These are phyloP conservation scores for Echeneis naucrates DNA, from an alignment of 2,797 vertebrate genomes.

Conservation along the genomic window DNA sequence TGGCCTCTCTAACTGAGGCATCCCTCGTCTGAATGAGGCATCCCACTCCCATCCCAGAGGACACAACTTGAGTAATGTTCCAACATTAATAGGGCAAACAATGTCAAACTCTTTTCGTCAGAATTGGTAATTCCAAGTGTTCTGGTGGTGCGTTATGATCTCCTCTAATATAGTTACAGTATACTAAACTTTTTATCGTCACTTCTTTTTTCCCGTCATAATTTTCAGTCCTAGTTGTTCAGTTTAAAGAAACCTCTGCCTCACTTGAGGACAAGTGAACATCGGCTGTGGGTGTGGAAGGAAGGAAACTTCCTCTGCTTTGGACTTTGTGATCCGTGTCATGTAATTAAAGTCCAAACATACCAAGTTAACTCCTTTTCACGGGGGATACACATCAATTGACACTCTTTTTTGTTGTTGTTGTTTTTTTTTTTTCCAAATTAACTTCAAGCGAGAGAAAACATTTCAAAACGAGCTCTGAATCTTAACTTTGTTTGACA, in stretches of 20 bases:
- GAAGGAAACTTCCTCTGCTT: slow-evolving; percentile 66
- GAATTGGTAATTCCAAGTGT: slow-evolving; percentile 46
- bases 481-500: slow-evolving; percentile 50
- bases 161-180: slow-evolving; percentile 3
- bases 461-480: slow-evolving; percentile 82
- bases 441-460: neutral
- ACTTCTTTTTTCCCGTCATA: neutral
- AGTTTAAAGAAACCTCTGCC: neutral
- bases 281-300: slow-evolving; percentile 51
- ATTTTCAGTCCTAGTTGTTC: neutral
- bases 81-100: slow-evolving; percentile 71
- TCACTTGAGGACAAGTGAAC: slow-evolving; percentile 43
- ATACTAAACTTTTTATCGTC: neutral
- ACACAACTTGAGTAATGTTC: slow-evolving; percentile 71
- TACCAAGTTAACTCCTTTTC: slow-evolving; percentile 54
- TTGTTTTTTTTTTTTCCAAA: no score
- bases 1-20: slow-evolving; percentile 54
- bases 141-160: slow-evolving; percentile 29
- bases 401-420: slow-evolving; percentile 73
- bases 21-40: slow-evolving; percentile 55
- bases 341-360: slow-evolving; percentile 80
- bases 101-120: slow-evolving; percentile 48
- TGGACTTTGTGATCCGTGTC: slow-evolving; percentile 76
- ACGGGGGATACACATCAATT: slow-evolving; percentile 51
- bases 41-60: slow-evolving; percentile 68